Percentiles rank a stretch among this genome's conserved stretches.
phyloP scores from a whole-genome alignment of 1,140 invertebrate genomes.

The Bilobella aurantiaca region DNA sequence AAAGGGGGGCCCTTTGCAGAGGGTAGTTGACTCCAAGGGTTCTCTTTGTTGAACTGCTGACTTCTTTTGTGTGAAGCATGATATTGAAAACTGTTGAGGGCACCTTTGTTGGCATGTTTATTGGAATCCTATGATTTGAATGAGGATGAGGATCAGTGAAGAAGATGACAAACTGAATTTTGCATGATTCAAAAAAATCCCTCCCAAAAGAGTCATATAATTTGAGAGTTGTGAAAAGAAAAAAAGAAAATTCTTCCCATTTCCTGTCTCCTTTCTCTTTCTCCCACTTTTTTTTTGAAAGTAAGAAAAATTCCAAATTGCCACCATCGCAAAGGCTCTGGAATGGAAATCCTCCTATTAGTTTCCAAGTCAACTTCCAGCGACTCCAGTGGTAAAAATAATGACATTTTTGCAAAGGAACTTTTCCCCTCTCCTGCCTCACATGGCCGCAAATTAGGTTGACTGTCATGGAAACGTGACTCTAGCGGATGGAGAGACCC shows the following conservation, averaged over 20 bases:
- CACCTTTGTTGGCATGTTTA: too few relatives aligned
- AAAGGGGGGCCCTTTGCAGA: too few relatives aligned
- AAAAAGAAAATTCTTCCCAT: not conserved
- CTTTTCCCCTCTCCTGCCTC: not conserved
- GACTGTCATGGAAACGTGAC: not conserved
- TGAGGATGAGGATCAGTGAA: too few relatives aligned
- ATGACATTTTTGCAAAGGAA: not conserved
- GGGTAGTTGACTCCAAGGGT: too few relatives aligned
- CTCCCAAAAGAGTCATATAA: too few relatives aligned
- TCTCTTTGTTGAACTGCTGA: too few relatives aligned
- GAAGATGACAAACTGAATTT: too few relatives aligned
- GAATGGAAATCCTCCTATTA: not conserved
- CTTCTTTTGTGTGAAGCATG: too few relatives aligned
- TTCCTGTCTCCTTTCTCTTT: not conserved
- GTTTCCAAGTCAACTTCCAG: not conserved
- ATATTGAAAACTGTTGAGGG: too few relatives aligned
- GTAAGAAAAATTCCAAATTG: not conserved
- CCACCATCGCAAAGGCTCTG: not conserved
- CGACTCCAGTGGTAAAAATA: not conserved
- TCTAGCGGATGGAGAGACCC: not conserved
- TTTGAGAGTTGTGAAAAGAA: not conserved
- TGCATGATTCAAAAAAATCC: too few relatives aligned
- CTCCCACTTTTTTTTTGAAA: not conserved
- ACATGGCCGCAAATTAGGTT: not conserved
- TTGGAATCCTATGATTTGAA: too few relatives aligned